Base-by-base conservation (phyloP, 2,113 vertebrate genomes). In the Sebastes fasciatus region DNA sequence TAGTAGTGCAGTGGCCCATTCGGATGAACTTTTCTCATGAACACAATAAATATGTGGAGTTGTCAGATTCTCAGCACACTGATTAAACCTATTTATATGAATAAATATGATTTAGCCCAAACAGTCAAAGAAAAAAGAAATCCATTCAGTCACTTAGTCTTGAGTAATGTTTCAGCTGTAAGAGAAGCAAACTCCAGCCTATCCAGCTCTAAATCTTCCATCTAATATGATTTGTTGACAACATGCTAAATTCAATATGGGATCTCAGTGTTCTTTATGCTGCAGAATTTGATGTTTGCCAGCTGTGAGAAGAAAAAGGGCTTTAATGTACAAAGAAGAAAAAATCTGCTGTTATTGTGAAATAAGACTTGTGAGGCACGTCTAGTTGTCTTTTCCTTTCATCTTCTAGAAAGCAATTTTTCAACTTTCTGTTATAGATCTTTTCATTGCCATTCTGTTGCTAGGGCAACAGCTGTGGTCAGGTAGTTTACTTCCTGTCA, bases 171-270 rank as follows among this genome's bases (percentile, higher is more conserved):
- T 40, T 70, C 34, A 23, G 58, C 73, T 74, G 42, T 40, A 62
- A 79, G 40, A 68, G 34, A 6, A 42, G 21, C 51, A 26, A 67
- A 16, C 65, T 58, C 4, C 21, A 51, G 8, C 66, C 48, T 61
- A 52, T 46, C 40, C 12, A 16, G 21, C 68, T 78, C 43, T 77
- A 77, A 74, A 79, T 81, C 60, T 67, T 70, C 51, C 43, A 51
- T 48, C 54, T 67, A 62, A 71, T 68, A 42, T 60, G 66, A 74
- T 85, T 85, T 71, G 63, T 77, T 12, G 0, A 49, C 19, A 75
- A 81, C 66, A 63, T 61, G 71, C 8, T n/a, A 3, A 60, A 76
- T 58, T 75, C 74, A 76, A 58, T 58, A 68, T 55, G 43, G 40
- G 4, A 57, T 45, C 17, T 69, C 61, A 46, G 19, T 66, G 6